Evolutionary conservation across 2,113 vertebrate genomes (phyloP), one percentile per base, ranked within the genome.

Genomic region (Crotalus tigris): DNA sequence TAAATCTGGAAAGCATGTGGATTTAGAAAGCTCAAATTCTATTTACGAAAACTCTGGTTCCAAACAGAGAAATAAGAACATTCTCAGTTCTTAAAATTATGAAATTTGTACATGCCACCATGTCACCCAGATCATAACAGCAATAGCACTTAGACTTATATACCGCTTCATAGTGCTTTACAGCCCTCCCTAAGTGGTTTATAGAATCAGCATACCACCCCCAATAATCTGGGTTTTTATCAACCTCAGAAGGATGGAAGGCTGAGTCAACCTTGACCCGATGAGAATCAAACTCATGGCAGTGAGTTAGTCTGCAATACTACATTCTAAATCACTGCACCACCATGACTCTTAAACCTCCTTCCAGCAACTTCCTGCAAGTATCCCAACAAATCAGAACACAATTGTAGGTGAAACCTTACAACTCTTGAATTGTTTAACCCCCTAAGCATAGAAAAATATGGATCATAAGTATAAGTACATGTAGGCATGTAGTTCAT

Each of bases 371-470:
- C 33, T 3, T 44, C 2, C 2, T 90, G 15, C 55, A 13, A 86
- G 54, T 12, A 49, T 53, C 26, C 55, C 59, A 13, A 53, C 51
- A 61, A 64, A 87, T 51, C 9, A 87, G 57, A 21, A 21, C 10
- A 61, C 13, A 33, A 59, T 26, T 81, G 8, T 24, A 17, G 33
- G 39, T 44, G 6, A 81, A 29, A 8, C 29, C 15, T 59, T 26
- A 59, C 55, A 87, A 29, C 13, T 87, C 5, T 29, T 5, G 49
- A 51, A 53, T 88, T n/a, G 21, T 88, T n/a, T 57, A 33, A n/a
- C 53, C 23, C 1, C 1, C 0, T 4, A 44, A 21, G 0, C 0
- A 0, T 23, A 26, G 15, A 44, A 9, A 81, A 23, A 57, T 21
- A 2, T 61, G 21, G 46, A 29, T 59, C 26, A 26, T 4, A 58